phyloP scores from a whole-genome alignment of 2,888 invertebrate species.

The Philereme transversata region DNA sequence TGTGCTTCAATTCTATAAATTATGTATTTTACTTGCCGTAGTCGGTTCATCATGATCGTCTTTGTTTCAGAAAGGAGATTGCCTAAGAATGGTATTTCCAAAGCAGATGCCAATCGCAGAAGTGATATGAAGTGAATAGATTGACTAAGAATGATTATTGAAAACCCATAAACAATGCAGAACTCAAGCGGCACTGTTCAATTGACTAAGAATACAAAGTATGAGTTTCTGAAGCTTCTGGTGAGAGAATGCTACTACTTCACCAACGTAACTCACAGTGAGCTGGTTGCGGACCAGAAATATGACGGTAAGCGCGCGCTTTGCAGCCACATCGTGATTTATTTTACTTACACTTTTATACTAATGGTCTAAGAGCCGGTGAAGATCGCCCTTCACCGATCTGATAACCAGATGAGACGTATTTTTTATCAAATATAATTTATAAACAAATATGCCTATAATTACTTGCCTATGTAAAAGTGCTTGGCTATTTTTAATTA shows the following conservation, averaged over 20 bases:
- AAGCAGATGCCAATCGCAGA: slow-evolving; percentile 16
- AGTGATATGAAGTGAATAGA: slow-evolving; percentile 21
- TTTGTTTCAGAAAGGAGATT: slow-evolving; percentile 11
- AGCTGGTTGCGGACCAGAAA: slow-evolving; percentile 8
- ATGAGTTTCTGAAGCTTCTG: slow-evolving; percentile 14
- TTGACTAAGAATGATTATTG: slow-evolving; percentile 1
- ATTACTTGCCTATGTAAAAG: no score
- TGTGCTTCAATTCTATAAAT: no score
- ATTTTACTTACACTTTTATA: no score
- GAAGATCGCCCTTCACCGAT: no score
- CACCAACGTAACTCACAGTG: slow-evolving; percentile 25
- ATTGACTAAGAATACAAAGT: slow-evolving; percentile 11
- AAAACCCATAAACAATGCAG: slow-evolving; percentile 16
- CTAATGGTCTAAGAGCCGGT: no score
- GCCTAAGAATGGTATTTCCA: slow-evolving; percentile 5
- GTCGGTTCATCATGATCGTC: no score
- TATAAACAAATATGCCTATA: no score
- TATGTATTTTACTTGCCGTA: no score
- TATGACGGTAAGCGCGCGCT: slow-evolving; percentile 17
- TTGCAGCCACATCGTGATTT: no score
- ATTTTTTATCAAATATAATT: no score
- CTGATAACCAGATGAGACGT: no score
- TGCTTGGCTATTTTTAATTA: no score
- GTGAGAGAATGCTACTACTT: slow-evolving; percentile 18
- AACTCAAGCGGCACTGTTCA: slow-evolving; percentile 15